Percentiles rank a stretch among this genome's conserved stretches.
Conservation (phyloP, 2,113 vertebrate genomes). For the Grammomys dolichurus region DNA sequence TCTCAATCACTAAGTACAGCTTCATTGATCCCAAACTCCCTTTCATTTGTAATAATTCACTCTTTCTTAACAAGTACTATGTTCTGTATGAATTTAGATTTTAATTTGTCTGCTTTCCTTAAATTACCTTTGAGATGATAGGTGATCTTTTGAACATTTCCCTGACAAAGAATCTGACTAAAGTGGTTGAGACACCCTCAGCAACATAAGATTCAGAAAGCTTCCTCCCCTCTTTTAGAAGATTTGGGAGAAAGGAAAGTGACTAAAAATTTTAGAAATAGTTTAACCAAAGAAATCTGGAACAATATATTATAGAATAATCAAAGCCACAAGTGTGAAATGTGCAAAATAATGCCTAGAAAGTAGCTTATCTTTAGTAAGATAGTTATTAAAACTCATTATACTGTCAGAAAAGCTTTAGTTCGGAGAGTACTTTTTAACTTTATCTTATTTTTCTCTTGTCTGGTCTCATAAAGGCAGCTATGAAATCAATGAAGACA, state of each 20-base stretch:
- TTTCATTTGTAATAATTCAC: constrained; percentile 46
- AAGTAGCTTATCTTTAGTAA: neutral
- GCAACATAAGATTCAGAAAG: neutral
- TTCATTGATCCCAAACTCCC: neutral
- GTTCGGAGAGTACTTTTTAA: neutral
- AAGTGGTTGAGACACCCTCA: constrained; percentile 21
- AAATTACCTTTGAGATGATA: constrained; percentile 14
- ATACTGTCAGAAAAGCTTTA: constrained; percentile 21
- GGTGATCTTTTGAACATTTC: constrained; percentile 5
- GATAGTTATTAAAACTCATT: constrained; percentile 50
- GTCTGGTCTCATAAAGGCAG: neutral
- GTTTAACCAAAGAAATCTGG: constrained; percentile 40
- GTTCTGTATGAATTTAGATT: neutral
- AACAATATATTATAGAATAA: neutral
- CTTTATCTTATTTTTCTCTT: constrained; percentile 2
- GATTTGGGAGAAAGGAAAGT: neutral
- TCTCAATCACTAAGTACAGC: neutral
- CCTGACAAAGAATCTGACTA: neutral
- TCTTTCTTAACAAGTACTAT: neutral
- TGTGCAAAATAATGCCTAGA: constrained; percentile 45
- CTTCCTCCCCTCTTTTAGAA: neutral
- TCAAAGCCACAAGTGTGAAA: constrained; percentile 17
- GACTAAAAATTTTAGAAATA: constrained; percentile 55
- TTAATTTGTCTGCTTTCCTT: constrained; percentile 17
- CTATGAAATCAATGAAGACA: neutral